Evolutionary conservation across 2,797 vertebrate species (phyloP).

Genomic region (Danionella dracula): DNA sequence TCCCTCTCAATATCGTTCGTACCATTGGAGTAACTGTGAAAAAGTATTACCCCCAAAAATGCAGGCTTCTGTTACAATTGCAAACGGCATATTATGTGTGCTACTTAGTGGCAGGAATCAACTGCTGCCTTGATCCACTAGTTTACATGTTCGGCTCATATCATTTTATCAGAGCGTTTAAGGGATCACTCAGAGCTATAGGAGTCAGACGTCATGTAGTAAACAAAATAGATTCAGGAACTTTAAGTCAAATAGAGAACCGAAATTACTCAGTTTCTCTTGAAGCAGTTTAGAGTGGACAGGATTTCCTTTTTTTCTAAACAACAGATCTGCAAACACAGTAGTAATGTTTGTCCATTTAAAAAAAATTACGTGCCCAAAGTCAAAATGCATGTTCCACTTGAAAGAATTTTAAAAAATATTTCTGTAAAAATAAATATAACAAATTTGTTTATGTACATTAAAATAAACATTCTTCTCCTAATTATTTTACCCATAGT

Average conservation of each 20-base stretch:
- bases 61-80: conserved; percentile 32
- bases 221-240: conserved; percentile 49
- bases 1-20: conserved; percentile 62
- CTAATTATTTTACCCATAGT: no score
- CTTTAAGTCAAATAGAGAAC: conserved; percentile 36
- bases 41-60: conserved; percentile 43
- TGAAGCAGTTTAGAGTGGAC: background rate
- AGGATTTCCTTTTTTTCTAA: no score
- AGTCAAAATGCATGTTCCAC: no score
- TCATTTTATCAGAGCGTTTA: conserved; percentile 52
- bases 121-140: conserved; percentile 65
- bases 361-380: no score
- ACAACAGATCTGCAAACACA: no score
- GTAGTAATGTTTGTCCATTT: no score
- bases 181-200: conserved; percentile 42
- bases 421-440: no score
- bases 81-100: conserved; percentile 57
- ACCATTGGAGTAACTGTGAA: conserved; percentile 48
- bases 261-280: conserved; percentile 12
- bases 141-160: conserved; percentile 60
- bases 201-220: background rate
- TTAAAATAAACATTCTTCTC: no score
- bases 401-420: no score
- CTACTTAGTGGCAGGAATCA: conserved; percentile 59
- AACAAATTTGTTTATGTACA: no score